Conservation (phyloP, 1,140 invertebrate genomes). For the Sitodiplosis mosellana region DNA sequence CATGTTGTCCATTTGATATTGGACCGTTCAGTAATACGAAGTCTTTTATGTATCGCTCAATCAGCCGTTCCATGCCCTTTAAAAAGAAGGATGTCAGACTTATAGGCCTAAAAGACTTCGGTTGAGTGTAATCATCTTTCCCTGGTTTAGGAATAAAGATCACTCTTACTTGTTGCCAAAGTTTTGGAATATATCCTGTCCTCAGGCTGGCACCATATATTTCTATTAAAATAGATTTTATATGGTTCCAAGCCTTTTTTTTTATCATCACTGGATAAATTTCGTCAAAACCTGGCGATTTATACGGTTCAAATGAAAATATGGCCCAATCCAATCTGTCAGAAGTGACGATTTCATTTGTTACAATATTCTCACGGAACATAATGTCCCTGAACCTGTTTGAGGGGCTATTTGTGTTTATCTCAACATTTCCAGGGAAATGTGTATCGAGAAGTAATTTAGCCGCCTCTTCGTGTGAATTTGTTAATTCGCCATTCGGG, state of each 20-base stretch:
- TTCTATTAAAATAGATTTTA: background rate
- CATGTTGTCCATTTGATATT: background rate
- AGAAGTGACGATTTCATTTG: background rate
- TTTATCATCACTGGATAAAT: background rate
- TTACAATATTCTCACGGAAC: background rate
- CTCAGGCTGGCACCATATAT: background rate
- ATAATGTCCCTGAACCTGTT: background rate
- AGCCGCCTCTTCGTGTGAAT: background rate
- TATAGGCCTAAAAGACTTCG: constrained; percentile 10
- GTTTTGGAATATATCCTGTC: background rate
- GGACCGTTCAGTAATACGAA: background rate
- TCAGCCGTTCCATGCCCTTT: constrained; percentile 9
- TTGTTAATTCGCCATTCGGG: no score
- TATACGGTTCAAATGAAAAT: background rate
- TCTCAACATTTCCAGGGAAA: background rate
- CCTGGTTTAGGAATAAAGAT: constrained; percentile 11
- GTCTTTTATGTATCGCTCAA: constrained; percentile 8
- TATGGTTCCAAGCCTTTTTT: background rate
- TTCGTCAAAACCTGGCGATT: background rate
- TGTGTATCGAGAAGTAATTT: background rate
- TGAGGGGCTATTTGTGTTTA: background rate
- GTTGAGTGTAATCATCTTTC: constrained; percentile 2
- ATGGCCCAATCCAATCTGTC: background rate
- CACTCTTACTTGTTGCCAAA: constrained; percentile 5
- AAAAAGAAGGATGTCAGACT: constrained; percentile 12